A percentile compares a stretch with the other conserved stretches of the same genome.
Conservation (phyloP, 1,140 invertebrate species). For the Trichoplusia ni region DNA sequence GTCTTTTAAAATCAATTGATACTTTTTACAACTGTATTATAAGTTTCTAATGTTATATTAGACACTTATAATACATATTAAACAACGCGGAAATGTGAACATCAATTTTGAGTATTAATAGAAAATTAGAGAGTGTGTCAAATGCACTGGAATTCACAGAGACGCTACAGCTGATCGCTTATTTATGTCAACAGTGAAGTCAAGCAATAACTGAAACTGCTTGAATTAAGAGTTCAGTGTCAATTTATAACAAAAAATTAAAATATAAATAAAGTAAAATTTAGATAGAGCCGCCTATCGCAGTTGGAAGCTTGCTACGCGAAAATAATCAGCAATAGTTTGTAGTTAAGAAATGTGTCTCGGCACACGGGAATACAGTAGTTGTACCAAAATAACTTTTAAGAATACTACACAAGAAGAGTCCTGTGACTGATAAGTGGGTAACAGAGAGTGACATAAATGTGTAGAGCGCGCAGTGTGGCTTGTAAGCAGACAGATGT, state of each 20-base stretch:
- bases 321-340: too few relatives aligned
- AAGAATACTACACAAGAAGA: too few relatives aligned
- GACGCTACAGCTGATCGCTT: slow-evolving; percentile 30
- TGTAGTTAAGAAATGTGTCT: too few relatives aligned
- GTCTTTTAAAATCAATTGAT: too few relatives aligned
- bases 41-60: neutral
- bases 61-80: neutral
- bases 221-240: neutral
- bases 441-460: neutral
- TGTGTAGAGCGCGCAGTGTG: neutral
- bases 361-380: too few relatives aligned
- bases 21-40: too few relatives aligned
- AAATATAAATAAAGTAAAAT: too few relatives aligned
- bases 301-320: too few relatives aligned
- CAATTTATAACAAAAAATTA: too few relatives aligned
- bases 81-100: neutral
- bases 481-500: neutral
- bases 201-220: slow-evolving; percentile 18
- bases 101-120: slow-evolving; percentile 17
- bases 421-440: too few relatives aligned
- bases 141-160: slow-evolving; percentile 30
- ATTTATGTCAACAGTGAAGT: slow-evolving; percentile 27
- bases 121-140: slow-evolving; percentile 35
- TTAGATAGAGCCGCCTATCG: too few relatives aligned
- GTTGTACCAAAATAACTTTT: too few relatives aligned